A percentile compares a stretch with the other conserved stretches of the same genome.
Evolutionary conservation across 2,888 invertebrate genomes (phyloP).

Genomic region (Dicycla oo): DNA sequence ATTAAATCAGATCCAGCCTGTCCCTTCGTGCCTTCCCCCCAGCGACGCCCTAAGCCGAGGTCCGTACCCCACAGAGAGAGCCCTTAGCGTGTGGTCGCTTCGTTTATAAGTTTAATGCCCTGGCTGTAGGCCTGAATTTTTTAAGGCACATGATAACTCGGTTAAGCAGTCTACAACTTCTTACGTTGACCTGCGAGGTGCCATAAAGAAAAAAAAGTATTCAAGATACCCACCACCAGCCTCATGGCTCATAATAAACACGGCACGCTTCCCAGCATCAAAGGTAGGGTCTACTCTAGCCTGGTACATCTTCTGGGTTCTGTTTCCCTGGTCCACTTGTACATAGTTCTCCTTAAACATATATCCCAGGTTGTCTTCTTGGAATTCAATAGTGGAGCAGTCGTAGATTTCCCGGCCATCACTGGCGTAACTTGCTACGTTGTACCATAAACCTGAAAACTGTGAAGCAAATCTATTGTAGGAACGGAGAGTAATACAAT

Average conservation of each 20-base stretch:
- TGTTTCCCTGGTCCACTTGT: conserved; percentile 77
- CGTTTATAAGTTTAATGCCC: too few species aligned
- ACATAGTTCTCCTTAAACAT: conserved; percentile 84
- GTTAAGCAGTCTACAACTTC: too few species aligned
- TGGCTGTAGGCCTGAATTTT: too few species aligned
- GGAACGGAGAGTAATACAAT: not conserved
- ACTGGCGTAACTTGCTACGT: conserved; percentile 84
- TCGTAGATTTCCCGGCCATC: conserved; percentile 82
- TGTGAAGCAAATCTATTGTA: conserved; percentile 43
- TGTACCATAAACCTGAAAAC: conserved; percentile 89
- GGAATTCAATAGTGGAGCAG: conserved; percentile 83
- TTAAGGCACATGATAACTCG: too few species aligned
- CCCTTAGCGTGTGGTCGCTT: too few species aligned
- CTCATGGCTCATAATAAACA: conserved; percentile 85
- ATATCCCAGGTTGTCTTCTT: conserved; percentile 86
- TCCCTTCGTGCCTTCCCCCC: not conserved
- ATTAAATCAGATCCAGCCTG: not conserved
- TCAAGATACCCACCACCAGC: conserved; percentile 77
- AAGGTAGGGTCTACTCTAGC: conserved; percentile 87
- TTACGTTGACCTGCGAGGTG: not conserved
- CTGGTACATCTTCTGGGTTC: conserved; percentile 85
- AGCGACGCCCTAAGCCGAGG: not conserved
- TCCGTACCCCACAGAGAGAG: too few species aligned
- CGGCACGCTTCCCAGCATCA: conserved; percentile 83
- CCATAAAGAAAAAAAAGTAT: not conserved